Percentiles rank a stretch among this genome's conserved stretches.
phyloP scores from a whole-genome alignment of 2,113 vertebrate genomes.

The Sciurus niger region DNA sequence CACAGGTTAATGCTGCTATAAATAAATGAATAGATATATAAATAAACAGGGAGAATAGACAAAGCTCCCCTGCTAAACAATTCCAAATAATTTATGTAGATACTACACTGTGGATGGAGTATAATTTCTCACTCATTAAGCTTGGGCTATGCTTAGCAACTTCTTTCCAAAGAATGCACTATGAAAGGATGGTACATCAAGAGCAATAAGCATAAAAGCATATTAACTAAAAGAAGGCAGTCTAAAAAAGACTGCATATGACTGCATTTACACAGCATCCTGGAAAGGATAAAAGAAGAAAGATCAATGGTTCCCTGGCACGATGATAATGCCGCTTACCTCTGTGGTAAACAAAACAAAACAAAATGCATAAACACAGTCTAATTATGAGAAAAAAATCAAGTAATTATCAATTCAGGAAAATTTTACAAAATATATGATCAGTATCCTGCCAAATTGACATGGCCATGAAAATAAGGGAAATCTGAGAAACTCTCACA shows the following conservation, averaged over 20 bases:
- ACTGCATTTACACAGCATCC: not conserved
- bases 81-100: not conserved
- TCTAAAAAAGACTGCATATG: not conserved
- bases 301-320: not conserved
- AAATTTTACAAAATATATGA: not conserved
- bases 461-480: not conserved
- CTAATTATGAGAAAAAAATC: not conserved
- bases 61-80: not conserved
- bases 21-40: conserved; percentile 1
- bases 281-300: not conserved
- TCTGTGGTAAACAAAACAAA: not conserved
- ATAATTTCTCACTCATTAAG: not conserved
- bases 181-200: not conserved
- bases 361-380: not conserved
- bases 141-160: not conserved
- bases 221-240: not conserved
- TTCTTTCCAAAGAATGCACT: not conserved
- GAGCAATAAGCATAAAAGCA: not conserved
- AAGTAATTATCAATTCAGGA: not conserved
- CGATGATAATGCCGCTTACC: not conserved
- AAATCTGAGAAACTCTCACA: not conserved
- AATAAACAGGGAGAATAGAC: not conserved
- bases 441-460: not conserved
- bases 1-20: not conserved
- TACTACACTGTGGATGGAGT: too few relatives aligned